phyloP scores from a whole-genome alignment of 2,797 vertebrate genomes.

The Hemitrygon akajei region DNA sequence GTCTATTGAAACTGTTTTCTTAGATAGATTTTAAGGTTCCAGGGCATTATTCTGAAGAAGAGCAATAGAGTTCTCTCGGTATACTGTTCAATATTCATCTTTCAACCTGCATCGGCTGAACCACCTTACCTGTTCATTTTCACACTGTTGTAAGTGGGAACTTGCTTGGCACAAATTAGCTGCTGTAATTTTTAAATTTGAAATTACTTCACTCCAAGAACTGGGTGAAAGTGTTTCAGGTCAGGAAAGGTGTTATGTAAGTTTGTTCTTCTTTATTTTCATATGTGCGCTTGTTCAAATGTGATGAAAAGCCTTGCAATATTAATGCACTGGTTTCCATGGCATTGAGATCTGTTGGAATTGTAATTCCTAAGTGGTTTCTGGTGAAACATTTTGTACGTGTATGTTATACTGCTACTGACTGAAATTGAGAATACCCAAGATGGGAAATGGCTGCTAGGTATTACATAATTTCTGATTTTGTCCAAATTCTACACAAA shows the following conservation, averaged over 20 bases:
- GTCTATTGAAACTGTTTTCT: not conserved
- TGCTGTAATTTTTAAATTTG: not conserved
- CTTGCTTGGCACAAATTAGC: not conserved
- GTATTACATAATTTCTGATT: not conserved
- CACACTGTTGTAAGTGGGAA: not conserved
- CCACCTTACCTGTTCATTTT: not conserved
- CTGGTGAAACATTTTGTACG: not conserved
- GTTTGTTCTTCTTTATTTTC: not conserved
- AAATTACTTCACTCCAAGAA: not conserved
- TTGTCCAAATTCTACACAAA: not conserved
- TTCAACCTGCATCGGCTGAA: not conserved
- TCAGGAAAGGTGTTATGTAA: not conserved
- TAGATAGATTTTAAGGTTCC: not conserved
- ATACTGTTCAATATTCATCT: not conserved
- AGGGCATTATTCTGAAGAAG: not conserved
- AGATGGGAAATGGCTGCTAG: not conserved
- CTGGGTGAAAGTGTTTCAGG: not conserved
- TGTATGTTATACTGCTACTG: slow-evolving; percentile 9
- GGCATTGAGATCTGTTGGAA: not conserved
- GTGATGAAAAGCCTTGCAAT: not conserved
- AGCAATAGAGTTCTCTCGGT: not conserved
- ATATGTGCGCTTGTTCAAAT: not conserved
- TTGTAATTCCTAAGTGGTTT: slow-evolving; percentile 14
- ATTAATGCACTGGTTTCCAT: slow-evolving; percentile 32
- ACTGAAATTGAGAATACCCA: slow-evolving; percentile 11